Conservation (phyloP, 2,888 invertebrate genomes). For the Eubasilissa splendida region DNA sequence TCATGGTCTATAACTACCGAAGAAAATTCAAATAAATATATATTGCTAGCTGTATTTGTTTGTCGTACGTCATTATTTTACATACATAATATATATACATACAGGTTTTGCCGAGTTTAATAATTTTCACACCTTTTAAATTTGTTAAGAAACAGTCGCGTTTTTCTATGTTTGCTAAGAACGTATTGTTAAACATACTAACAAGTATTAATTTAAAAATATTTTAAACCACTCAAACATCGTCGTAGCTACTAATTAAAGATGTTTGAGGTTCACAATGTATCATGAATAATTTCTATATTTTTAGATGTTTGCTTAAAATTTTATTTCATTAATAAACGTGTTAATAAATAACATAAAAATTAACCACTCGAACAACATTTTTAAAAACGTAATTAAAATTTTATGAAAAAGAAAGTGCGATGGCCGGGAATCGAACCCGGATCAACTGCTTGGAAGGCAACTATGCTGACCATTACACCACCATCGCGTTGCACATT, state of each 20-base stretch:
- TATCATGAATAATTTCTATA: neutral
- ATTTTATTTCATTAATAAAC: neutral
- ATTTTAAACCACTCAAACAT: neutral
- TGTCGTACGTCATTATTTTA: too few relatives aligned
- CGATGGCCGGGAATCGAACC: conserved; percentile 73
- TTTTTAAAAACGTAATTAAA: neutral
- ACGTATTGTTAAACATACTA: too few relatives aligned
- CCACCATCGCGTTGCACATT: conserved; percentile 67
- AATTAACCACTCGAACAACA: neutral
- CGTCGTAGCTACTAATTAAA: neutral
- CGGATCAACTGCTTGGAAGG: conserved; percentile 75
- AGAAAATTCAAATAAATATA: too few relatives aligned
- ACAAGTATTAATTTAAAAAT: too few relatives aligned
- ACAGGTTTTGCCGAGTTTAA: too few relatives aligned
- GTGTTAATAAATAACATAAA: neutral
- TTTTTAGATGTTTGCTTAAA: too few relatives aligned
- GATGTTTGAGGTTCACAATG: neutral
- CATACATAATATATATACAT: too few relatives aligned
- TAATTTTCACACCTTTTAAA: too few relatives aligned
- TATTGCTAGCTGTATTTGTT: too few relatives aligned
- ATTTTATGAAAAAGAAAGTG: conserved; percentile 60
- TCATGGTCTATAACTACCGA: too few relatives aligned
- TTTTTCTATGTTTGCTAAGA: too few relatives aligned
- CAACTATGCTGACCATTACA: conserved; percentile 76
- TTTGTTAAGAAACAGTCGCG: too few relatives aligned